Base-by-base conservation (phyloP, 2,888 invertebrate species). In the Melieria omissa region DNA sequence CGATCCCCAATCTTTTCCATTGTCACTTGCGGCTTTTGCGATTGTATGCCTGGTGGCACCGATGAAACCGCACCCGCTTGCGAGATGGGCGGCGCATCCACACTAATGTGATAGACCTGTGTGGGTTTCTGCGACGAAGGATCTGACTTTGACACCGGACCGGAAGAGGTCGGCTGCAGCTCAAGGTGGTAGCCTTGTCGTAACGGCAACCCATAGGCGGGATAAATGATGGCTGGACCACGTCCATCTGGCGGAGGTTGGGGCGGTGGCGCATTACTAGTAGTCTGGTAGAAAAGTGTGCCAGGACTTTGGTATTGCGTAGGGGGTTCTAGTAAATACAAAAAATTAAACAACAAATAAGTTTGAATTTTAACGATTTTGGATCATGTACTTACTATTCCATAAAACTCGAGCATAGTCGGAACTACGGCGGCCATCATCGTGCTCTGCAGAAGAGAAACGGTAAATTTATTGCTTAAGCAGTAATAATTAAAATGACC, bases 381-480 rank as follows among this genome's bases (percentile, higher is more conserved):
- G 29, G 29, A 29, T 29, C 2, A 3, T 29, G 29, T 71, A 91
- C 93, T 93, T 90, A 93, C 94, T 94, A 89, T 94, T 94, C 94
- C 94, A 94, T 79, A 94, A 91, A 83, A 94, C 93, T 85, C 94
- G 93, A 83, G 94, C 91, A 89, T 93, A 92, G 86, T 93, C 93
- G 85, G 92, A 91, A 85, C 92, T 91, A 89, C 93, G 92, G 84
- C 93, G 91, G 84, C 92, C 91, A 87, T 94, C 94, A 86, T 94
- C 94, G 86, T 92, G 90, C 87, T 92, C 93, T 93, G 79, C 72
- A 83, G 83, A 80, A 76, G 12, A 10, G 2, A 29, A 29, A 29
- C 29, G 29, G 29, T 29, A 29, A 29, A 29, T 29, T 41, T n/a
- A 0, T 42, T 12, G 8, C 41, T 42, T 14, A 54, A 44, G 4